Evolutionary conservation across 2,797 vertebrate species (phyloP).

Genomic region (Spatula versicolor): DNA sequence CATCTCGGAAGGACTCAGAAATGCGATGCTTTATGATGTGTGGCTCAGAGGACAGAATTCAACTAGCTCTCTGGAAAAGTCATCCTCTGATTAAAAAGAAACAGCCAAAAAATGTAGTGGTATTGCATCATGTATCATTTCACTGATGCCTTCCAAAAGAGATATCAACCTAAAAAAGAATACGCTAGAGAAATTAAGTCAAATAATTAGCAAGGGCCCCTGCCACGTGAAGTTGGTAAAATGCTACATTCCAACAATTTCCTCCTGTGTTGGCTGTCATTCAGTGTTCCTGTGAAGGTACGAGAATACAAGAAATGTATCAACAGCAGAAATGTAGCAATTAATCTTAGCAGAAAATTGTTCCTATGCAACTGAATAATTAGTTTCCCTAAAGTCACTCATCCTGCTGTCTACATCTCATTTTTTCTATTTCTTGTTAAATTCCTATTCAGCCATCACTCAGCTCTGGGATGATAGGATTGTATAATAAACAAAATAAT

Average conservation of each 20-base stretch:
- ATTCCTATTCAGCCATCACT: slow-evolving; percentile 26
- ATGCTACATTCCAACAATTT: background rate
- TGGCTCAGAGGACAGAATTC: background rate
- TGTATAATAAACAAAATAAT: slow-evolving; percentile 64
- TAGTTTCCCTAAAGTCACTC: slow-evolving; percentile 45
- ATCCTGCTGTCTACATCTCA: background rate
- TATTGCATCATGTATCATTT: background rate
- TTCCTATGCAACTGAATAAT: slow-evolving; percentile 51
- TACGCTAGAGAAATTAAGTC: slow-evolving; percentile 1
- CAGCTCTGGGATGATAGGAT: slow-evolving; percentile 14
- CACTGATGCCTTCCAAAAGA: slow-evolving; percentile 23
- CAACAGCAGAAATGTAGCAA: slow-evolving; percentile 16
- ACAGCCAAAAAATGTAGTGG: background rate
- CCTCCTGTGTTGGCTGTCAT: background rate
- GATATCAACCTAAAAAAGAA: slow-evolving; percentile 26
- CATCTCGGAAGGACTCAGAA: background rate
- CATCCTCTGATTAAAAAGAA: background rate
- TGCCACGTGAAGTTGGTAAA: background rate
- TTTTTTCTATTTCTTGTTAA: slow-evolving; percentile 57
- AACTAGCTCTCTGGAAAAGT: background rate
- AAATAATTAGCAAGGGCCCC: slow-evolving; percentile 34
- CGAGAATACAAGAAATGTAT: slow-evolving; percentile 9
- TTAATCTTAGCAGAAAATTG: slow-evolving; percentile 63
- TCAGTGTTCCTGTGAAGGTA: background rate
- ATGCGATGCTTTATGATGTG: background rate